phyloP scores from a whole-genome alignment of 2,113 vertebrate genomes.

The Leptodactylus fuscus region DNA sequence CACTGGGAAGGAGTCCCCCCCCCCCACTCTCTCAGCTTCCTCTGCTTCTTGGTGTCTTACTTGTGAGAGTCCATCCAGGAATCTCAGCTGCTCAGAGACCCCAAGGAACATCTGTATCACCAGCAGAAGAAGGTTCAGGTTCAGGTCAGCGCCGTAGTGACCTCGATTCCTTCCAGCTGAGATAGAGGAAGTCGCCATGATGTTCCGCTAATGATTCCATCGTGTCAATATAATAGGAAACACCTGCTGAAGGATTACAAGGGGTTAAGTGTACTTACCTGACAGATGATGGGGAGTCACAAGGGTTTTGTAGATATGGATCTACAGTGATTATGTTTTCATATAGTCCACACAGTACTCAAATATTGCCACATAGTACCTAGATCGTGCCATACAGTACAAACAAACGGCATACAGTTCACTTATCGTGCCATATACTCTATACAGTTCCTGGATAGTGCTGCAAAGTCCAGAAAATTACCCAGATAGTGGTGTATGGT shows the following conservation, averaged over 20 bases:
- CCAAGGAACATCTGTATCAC: neutral
- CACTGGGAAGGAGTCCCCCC: neutral
- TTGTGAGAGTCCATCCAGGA: neutral
- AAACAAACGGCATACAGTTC: neutral
- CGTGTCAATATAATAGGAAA: neutral
- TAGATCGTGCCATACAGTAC: neutral
- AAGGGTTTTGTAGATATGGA: no score
- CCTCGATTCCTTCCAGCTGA: neutral
- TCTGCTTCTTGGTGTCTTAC: neutral
- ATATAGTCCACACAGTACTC: neutral
- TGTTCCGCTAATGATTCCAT: neutral
- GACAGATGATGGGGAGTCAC: no score
- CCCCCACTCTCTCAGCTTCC: neutral
- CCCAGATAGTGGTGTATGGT: neutral
- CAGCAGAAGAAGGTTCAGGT: neutral
- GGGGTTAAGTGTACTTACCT: neutral
- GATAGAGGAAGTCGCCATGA: neutral
- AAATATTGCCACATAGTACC: neutral
- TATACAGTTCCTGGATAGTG: neutral
- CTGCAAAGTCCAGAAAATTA: no score
- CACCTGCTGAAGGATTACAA: neutral
- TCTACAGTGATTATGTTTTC: no score
- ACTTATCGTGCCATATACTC: no score
- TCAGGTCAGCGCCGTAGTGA: neutral
- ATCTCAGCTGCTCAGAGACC: neutral